Conservation (phyloP, 2,113 vertebrate genomes). For the Maccullochella peelii region DNA sequence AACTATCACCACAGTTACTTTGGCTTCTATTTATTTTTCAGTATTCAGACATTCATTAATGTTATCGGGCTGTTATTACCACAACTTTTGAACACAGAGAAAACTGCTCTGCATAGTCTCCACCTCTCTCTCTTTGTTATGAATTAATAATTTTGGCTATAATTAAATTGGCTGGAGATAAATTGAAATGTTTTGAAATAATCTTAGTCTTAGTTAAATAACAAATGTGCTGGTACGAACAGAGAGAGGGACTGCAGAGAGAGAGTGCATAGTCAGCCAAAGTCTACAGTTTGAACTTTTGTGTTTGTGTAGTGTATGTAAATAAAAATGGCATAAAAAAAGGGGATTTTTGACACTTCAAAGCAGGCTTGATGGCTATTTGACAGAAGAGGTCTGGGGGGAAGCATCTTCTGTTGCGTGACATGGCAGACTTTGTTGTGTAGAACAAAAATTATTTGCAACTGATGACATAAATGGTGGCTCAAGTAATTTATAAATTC, state of each 20-base stretch:
- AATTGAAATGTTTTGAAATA: constrained; percentile 10
- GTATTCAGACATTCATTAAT: constrained; percentile 35
- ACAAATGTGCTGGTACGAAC: background rate
- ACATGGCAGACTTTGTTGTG: background rate
- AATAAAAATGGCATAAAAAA: background rate
- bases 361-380: background rate
- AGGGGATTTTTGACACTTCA: background rate
- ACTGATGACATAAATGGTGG: background rate
- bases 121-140: background rate
- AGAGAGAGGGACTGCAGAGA: background rate
- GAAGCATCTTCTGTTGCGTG: background rate
- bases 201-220: background rate
- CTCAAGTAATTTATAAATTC: background rate
- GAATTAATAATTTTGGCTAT: background rate
- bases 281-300: constrained; percentile 6
- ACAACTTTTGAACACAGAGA: constrained; percentile 19
- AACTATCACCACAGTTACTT: constrained; percentile 21
- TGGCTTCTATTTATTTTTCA: constrained; percentile 7
- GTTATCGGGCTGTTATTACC: constrained; percentile 13
- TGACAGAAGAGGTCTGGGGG: background rate
- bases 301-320: no score
- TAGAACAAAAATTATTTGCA: background rate
- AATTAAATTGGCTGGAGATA: constrained; percentile 26
- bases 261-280: background rate
- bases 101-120: background rate